phyloP scores from a whole-genome alignment of 2,888 invertebrate species.

The Thymelicus acteon region DNA sequence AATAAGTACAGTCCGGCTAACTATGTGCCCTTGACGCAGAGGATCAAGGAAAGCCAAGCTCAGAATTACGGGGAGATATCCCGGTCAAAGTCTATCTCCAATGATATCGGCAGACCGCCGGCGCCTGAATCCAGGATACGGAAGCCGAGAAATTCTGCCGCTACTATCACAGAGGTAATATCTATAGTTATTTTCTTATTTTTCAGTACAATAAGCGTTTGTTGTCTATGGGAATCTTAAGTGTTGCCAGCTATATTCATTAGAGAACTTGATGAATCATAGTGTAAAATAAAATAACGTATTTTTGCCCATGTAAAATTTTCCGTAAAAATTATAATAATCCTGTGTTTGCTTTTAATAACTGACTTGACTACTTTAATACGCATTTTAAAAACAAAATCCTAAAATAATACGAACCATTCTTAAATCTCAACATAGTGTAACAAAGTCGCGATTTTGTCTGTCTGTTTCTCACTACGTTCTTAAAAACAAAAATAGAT shows the following conservation, averaged over 20 bases:
- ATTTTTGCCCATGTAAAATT: too few relatives aligned
- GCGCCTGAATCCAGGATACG: constrained; percentile 67
- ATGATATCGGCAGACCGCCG: constrained; percentile 83
- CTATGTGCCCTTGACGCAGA: constrained; percentile 86
- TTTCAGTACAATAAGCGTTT: constrained; percentile 24
- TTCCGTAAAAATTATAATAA: too few relatives aligned
- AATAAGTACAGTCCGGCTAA: constrained; percentile 91
- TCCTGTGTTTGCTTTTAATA: too few relatives aligned
- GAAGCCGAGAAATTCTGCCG: constrained; percentile 68
- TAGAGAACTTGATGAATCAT: background rate
- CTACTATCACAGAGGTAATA: constrained; percentile 70
- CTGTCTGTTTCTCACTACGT: too few relatives aligned
- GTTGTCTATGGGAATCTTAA: constrained; percentile 25
- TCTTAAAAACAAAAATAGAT: too few relatives aligned
- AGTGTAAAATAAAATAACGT: too few relatives aligned
- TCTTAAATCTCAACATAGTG: too few relatives aligned
- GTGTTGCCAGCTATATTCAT: background rate
- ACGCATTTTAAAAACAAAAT: too few relatives aligned
- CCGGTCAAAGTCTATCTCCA: constrained; percentile 84
- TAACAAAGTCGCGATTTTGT: too few relatives aligned
- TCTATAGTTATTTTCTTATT: constrained; percentile 7
- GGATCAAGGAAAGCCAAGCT: constrained; percentile 65
- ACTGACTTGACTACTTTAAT: too few relatives aligned
- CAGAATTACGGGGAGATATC: constrained; percentile 72
- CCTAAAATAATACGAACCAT: too few relatives aligned